Conservation (phyloP, 2,113 vertebrate genomes). For the Chelonoidis abingdonii region DNA sequence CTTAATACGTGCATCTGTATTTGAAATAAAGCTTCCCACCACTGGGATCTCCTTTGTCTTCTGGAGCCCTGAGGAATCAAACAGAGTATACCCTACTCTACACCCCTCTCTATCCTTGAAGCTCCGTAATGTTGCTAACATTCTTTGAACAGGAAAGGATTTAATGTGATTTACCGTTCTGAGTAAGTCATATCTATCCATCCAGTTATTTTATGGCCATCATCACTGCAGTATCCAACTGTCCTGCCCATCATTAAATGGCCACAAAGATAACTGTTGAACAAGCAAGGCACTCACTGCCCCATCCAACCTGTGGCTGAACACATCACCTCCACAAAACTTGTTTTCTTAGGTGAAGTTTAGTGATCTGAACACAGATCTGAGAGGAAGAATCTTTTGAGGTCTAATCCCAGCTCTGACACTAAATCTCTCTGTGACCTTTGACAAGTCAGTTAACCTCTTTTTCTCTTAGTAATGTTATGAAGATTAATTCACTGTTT, state of each 20-base stretch:
- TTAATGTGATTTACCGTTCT: not conserved
- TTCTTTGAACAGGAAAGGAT: constrained; percentile 9
- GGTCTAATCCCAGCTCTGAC: not conserved
- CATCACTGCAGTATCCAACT: not conserved
- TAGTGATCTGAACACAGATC: not conserved
- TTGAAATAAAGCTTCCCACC: not conserved
- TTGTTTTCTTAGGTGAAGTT: not conserved
- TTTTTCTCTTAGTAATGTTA: not conserved
- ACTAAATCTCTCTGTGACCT: not conserved
- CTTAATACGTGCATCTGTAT: not conserved
- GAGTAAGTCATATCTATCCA: constrained; percentile 33
- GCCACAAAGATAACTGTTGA: not conserved
- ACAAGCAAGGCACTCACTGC: fast-evolving
- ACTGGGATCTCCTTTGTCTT: not conserved
- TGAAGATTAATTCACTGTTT: not conserved
- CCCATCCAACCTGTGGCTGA: not conserved
- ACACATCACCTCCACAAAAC: fast-evolving
- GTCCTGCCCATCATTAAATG: fast-evolving
- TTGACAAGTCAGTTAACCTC: not conserved
- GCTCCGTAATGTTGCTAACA: not conserved
- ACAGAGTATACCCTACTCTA: not conserved
- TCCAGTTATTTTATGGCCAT: not conserved
- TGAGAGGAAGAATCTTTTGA: not conserved
- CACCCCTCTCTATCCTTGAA: not conserved
- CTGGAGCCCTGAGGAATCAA: not conserved